Percentiles rank a stretch among this genome's conserved stretches.
Conservation (phyloP, 2,888 invertebrate genomes). For the Deladenus siricidicola region DNA sequence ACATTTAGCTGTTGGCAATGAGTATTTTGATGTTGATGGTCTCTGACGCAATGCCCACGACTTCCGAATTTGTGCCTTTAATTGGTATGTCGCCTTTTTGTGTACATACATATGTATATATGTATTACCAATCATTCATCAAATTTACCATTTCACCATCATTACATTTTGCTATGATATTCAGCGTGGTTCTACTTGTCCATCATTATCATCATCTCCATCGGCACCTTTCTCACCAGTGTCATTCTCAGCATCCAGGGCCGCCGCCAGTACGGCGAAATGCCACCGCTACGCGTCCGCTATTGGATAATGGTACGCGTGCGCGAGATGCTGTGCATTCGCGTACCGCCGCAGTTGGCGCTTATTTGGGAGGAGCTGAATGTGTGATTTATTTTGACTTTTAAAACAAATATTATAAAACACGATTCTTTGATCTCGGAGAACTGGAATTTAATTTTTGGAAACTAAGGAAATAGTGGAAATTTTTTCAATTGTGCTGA, state of each 20-base stretch:
- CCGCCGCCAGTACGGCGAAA: slow-evolving; percentile 42
- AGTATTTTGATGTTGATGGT: slow-evolving; percentile 57
- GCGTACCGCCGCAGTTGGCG: slow-evolving; percentile 40
- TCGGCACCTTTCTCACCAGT: slow-evolving; percentile 49
- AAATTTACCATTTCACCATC: neutral
- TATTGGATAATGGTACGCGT: slow-evolving; percentile 37
- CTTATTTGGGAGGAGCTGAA: slow-evolving; percentile 46
- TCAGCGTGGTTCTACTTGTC: slow-evolving; percentile 52
- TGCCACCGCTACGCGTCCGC: slow-evolving; percentile 41
- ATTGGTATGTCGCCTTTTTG: too few relatives aligned
- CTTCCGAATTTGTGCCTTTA: slow-evolving; percentile 45
- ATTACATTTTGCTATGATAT: slow-evolving; percentile 2
- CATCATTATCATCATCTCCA: slow-evolving; percentile 46
- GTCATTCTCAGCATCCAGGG: slow-evolving; percentile 48
- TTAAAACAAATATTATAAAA: too few relatives aligned
- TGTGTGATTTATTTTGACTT: too few relatives aligned
- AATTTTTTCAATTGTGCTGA: too few relatives aligned
- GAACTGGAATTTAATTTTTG: too few relatives aligned
- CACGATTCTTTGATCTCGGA: too few relatives aligned
- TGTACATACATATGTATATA: neutral
- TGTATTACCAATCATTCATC: slow-evolving; percentile 7
- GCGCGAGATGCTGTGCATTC: slow-evolving; percentile 27
- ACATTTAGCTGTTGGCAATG: slow-evolving; percentile 54
- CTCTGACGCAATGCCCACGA: slow-evolving; percentile 57
- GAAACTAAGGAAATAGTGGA: too few relatives aligned